Base-by-base conservation (phyloP, 2,113 vertebrate species). In the Tyto alba region DNA sequence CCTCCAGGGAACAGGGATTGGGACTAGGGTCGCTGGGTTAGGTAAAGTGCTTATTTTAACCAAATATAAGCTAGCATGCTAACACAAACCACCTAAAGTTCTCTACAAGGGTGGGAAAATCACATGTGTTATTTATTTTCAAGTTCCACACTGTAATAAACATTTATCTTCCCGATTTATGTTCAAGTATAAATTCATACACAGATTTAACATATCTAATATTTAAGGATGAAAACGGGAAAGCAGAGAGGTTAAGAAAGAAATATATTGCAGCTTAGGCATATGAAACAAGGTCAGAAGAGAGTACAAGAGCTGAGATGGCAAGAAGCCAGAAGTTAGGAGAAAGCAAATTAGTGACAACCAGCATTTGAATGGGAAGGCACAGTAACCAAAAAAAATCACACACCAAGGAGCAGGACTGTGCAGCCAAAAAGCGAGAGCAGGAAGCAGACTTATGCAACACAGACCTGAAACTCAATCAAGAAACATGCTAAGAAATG, bases 11-110 rank as follows among this genome's bases (percentile, higher is more conserved):
- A 62, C 1, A 86, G n/a, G 30, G 57, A 95, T 20, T 80, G 79
- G 64, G 83, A 90, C 83, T 77, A 93, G 59, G 86, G 76, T 93
- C 7, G 1, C 41, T 26, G 63, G 90, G 88, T 95, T 95, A 95
- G 85, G 89, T 92, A 81, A 95, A 95, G 81, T 78, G 60, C 71
- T 96, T 96, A 79, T 88, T 95, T 95, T 93, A 96, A 89, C 74
- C 74, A 96, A 96, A 79, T 79, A 94, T 38, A 94, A 91, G 34
- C 19, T 79, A 73, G 48, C 34, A 27, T 63, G 83, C 79, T 95
- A 84, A 69, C 50, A 76, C 71, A 94, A 91, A 85, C 82, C 88
- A 69, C 92, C 85, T 90, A 94, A 36, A 82, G 79, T 88, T 85
- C 74, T 38, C 90, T 85, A 36, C 36, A 69, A 89, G 75, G 71